phyloP scores from a whole-genome alignment of 2,113 vertebrate genomes.

The Hypomesus transpacificus region DNA sequence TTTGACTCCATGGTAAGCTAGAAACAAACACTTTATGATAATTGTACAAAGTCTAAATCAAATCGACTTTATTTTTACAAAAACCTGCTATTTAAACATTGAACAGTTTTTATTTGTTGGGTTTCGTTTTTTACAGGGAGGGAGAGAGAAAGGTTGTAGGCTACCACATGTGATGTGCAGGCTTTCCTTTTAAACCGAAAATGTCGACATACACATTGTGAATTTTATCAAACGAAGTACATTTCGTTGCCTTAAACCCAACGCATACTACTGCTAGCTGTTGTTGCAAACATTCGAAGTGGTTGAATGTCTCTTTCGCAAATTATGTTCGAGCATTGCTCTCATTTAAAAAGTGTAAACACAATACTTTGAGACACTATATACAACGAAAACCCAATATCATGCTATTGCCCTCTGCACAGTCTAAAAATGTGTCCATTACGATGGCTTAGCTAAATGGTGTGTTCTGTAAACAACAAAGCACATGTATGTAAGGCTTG shows the following conservation, averaged over 20 bases:
- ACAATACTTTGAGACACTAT: slow-evolving; percentile 36
- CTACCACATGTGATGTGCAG: slow-evolving; percentile 51
- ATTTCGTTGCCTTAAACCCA: slow-evolving; percentile 71
- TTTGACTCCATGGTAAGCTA: slow-evolving; percentile 67
- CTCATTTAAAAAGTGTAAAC: slow-evolving; percentile 40
- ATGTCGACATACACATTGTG: slow-evolving; percentile 50
- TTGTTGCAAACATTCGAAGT: slow-evolving; percentile 51
- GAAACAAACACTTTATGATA: slow-evolving; percentile 51
- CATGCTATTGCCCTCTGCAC: slow-evolving; percentile 2
- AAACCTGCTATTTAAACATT: slow-evolving; percentile 73
- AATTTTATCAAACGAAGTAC: slow-evolving; percentile 52
- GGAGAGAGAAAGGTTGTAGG: slow-evolving; percentile 37
- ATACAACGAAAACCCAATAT: slow-evolving; percentile 17
- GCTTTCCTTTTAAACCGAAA: slow-evolving; percentile 42
- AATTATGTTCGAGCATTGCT: slow-evolving; percentile 46
- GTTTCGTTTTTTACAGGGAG: slow-evolving; percentile 43
- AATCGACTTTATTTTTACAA: slow-evolving; percentile 85
- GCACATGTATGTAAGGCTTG: neutral
- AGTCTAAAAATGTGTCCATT: slow-evolving; percentile 2
- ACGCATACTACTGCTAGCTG: slow-evolving; percentile 60
- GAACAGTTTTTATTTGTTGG: slow-evolving; percentile 36
- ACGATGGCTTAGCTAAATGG: slow-evolving; percentile 2
- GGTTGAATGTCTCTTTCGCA: slow-evolving; percentile 56
- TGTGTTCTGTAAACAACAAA: slow-evolving; percentile 20
- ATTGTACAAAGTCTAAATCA: slow-evolving; percentile 55